phyloP scores from a whole-genome alignment of 2,113 vertebrate genomes.

The Circaetus gallicus region DNA sequence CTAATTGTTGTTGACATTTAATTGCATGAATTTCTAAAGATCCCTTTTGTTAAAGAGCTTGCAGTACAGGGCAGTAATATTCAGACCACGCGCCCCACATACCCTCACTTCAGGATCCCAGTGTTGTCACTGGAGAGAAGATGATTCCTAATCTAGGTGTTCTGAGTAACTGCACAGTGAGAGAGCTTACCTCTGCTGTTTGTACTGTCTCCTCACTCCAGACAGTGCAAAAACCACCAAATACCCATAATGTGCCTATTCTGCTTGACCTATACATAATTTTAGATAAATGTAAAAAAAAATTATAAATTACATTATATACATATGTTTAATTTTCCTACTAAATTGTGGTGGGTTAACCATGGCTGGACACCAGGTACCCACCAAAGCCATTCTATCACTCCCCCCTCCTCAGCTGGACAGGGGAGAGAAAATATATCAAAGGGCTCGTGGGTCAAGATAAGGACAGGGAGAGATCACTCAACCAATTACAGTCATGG shows the following conservation, averaged over 20 bases:
- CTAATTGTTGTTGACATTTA: neutral
- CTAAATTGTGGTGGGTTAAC: neutral
- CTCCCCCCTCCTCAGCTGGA: too few relatives aligned
- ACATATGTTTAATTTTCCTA: neutral
- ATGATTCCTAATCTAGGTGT: neutral
- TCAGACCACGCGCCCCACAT: rapidly evolving
- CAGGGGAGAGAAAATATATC: too few relatives aligned
- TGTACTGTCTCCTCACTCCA: neutral
- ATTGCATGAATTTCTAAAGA: neutral
- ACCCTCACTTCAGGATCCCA: neutral
- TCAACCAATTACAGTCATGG: too few relatives aligned
- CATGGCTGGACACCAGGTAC: too few relatives aligned
- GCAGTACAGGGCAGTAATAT: neutral
- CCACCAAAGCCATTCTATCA: too few relatives aligned
- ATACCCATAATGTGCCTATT: neutral
- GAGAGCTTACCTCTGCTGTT: neutral
- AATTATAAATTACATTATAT: neutral
- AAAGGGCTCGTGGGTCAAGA: too few relatives aligned
- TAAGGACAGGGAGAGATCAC: too few relatives aligned
- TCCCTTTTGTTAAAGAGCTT: neutral
- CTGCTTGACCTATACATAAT: neutral
- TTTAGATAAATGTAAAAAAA: neutral
- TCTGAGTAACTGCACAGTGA: neutral
- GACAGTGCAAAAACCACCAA: neutral
- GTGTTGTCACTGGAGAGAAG: rapidly evolving